Evolutionary conservation across 2,888 invertebrate species (phyloP).

Genomic region (Epistrophe grossulariae): DNA sequence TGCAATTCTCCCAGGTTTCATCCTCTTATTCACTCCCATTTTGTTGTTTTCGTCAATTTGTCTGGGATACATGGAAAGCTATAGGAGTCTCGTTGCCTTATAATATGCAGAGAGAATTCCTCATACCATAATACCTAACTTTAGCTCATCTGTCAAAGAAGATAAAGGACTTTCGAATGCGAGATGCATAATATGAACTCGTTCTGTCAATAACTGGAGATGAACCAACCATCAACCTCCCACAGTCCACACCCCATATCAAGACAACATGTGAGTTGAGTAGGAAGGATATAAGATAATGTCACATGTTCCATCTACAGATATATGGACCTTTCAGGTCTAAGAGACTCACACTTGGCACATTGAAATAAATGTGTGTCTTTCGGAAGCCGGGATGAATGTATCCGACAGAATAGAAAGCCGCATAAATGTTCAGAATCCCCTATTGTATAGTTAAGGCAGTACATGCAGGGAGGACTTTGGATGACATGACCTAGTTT

Average conservation of each 20-base stretch:
- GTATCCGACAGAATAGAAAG: slow-evolving; percentile 52
- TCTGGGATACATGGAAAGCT: slow-evolving; percentile 25
- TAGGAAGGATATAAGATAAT: slow-evolving; percentile 69
- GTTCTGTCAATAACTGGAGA: slow-evolving; percentile 69
- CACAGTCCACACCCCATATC: no score
- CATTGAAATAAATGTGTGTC: slow-evolving; percentile 28
- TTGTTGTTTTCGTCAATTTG: slow-evolving; percentile 65
- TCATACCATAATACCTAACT: neutral
- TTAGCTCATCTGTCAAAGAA: slow-evolving; percentile 39
- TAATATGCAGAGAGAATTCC: neutral
- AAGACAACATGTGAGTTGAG: slow-evolving; percentile 13
- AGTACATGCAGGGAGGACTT: slow-evolving; percentile 9
- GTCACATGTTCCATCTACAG: slow-evolving; percentile 53
- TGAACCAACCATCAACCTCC: neutral
- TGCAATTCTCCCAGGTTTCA: slow-evolving; percentile 41
- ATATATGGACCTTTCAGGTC: slow-evolving; percentile 53
- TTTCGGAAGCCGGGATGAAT: slow-evolving; percentile 52
- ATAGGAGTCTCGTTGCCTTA: slow-evolving; percentile 1
- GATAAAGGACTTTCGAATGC: slow-evolving; percentile 53
- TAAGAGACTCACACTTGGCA: slow-evolving; percentile 45
- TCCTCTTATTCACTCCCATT: neutral
- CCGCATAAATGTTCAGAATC: slow-evolving; percentile 56
- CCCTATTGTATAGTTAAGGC: slow-evolving; percentile 46
- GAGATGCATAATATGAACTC: slow-evolving; percentile 67
- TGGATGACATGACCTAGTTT: slow-evolving; percentile 62